These are phyloP conservation scores for Cololabis saira DNA, from an alignment of 2,113 vertebrate genomes.

Conservation along the genomic window DNA sequence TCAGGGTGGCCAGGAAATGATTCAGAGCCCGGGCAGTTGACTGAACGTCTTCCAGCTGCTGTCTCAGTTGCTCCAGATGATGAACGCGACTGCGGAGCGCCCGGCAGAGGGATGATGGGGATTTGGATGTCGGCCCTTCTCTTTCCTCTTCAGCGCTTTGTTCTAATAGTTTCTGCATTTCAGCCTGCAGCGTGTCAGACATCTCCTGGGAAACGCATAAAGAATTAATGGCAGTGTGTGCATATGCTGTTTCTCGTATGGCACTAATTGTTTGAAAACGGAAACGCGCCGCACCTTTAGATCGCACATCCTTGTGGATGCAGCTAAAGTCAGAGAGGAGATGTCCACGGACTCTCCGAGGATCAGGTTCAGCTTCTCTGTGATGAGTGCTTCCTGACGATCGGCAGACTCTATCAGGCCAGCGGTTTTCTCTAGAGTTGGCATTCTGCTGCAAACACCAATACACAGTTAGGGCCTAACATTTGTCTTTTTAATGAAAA, in stretches of 20 bases:
- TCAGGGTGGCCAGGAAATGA: slow-evolving; percentile 79
- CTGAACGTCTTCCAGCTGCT: slow-evolving; percentile 67
- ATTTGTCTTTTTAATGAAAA: neutral
- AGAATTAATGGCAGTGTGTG: neutral
- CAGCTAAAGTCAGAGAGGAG: slow-evolving; percentile 66
- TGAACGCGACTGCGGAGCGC: slow-evolving; percentile 67
- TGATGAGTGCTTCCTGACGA: slow-evolving; percentile 65
- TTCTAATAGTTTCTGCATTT: slow-evolving; percentile 75
- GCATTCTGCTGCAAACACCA: slow-evolving; percentile 71
- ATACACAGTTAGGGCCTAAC: neutral
- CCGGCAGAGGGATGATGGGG: slow-evolving; percentile 56
- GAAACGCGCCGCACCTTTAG: slow-evolving; percentile 66
- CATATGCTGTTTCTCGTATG: neutral
- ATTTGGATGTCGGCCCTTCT: slow-evolving; percentile 62
- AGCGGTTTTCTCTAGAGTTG: slow-evolving; percentile 75
- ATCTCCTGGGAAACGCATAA: slow-evolving; percentile 49
- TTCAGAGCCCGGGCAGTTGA: slow-evolving; percentile 75
- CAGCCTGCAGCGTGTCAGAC: slow-evolving; percentile 44
- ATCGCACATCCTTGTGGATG: slow-evolving; percentile 49
- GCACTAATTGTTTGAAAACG: neutral
- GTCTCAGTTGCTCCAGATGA: slow-evolving; percentile 76
- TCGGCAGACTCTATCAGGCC: slow-evolving; percentile 79
- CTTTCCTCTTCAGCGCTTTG: slow-evolving; percentile 55
- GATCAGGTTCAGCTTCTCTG: slow-evolving; percentile 71
- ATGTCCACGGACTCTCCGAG: slow-evolving; percentile 68